phyloP scores from a whole-genome alignment of 1,140 invertebrate genomes.

The Holcopasites calliopsidis region DNA sequence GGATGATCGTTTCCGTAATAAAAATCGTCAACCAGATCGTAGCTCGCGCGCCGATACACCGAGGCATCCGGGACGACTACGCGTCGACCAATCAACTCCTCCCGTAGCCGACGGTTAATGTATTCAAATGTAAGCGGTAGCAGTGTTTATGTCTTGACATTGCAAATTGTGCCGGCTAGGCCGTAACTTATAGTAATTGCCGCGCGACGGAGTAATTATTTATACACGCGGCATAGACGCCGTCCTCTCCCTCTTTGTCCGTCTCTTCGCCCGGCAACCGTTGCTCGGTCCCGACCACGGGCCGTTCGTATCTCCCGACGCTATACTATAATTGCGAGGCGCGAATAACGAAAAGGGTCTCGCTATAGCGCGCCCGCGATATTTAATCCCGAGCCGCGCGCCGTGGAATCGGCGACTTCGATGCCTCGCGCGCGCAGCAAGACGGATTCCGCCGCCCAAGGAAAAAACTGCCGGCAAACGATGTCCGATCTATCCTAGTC shows the following conservation, averaged over 20 bases:
- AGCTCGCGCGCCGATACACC: slow-evolving; percentile 73
- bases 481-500: too few species aligned
- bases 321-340: slow-evolving; percentile 36
- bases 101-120: slow-evolving; percentile 72
- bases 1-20: slow-evolving; percentile 69
- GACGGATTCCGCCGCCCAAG: slow-evolving; percentile 17
- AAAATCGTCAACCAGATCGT: slow-evolving; percentile 79
- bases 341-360: slow-evolving; percentile 51
- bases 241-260: too few species aligned
- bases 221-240: slow-evolving; percentile 72
- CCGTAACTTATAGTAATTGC: slow-evolving; percentile 81
- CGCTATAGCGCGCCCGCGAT: slow-evolving; percentile 56
- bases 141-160: slow-evolving; percentile 81
- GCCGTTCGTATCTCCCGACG: slow-evolving; percentile 36
- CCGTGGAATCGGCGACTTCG: slow-evolving; percentile 62
- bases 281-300: too few species aligned
- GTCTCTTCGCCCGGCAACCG: neutral
- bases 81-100: slow-evolving; percentile 71
- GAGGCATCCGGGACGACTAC: slow-evolving; percentile 47
- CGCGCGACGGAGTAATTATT: slow-evolving; percentile 79
- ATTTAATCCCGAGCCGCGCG: slow-evolving; percentile 49
- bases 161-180: slow-evolving; percentile 79
- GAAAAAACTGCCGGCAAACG: slow-evolving; percentile 16
- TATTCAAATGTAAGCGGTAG: slow-evolving; percentile 81
- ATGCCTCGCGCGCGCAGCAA: slow-evolving; percentile 54